These are phyloP conservation scores for Gasterosteus aculeatus DNA, from an alignment of 2,113 vertebrate genomes.

Conservation along the genomic window DNA sequence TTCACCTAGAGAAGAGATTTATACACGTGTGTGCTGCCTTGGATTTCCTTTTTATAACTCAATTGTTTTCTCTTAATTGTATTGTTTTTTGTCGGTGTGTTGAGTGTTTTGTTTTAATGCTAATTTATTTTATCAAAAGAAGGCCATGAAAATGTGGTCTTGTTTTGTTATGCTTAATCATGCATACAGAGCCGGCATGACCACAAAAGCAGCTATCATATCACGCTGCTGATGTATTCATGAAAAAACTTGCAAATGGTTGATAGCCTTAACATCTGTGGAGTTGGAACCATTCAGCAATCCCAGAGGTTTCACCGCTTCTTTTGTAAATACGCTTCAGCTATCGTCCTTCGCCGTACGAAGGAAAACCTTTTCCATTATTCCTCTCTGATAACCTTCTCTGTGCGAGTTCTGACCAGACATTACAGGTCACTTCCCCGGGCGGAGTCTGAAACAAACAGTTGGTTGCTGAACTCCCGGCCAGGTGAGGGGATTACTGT, in stretches of 20 bases:
- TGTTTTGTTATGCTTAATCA: conserved; percentile 1
- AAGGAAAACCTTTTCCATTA: conserved; percentile 1
- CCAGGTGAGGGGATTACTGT: conserved; percentile 61
- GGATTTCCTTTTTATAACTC: background rate
- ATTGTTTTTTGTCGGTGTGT: background rate
- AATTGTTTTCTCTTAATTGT: background rate
- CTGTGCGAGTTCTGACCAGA: conserved; percentile 7
- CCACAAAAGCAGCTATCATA: conserved; percentile 15
- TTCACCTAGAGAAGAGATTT: conserved; percentile 9
- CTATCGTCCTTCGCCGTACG: background rate
- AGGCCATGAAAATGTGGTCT: background rate
- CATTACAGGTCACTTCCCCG: conserved; percentile 45
- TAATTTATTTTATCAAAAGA: background rate
- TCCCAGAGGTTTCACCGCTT: conserved; percentile 34
- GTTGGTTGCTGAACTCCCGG: conserved; percentile 19
- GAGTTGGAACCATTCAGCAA: conserved; percentile 10
- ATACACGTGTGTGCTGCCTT: background rate
- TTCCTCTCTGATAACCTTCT: background rate
- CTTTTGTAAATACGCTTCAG: conserved; percentile 15
- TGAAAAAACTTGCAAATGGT: conserved; percentile 11
- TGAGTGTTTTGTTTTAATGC: background rate
- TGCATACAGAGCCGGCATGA: background rate
- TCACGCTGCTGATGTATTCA: conserved; percentile 28
- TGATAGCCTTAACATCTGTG: conserved; percentile 45
- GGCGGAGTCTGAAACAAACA: conserved; percentile 42